These are phyloP conservation scores for Dryas iulia DNA, from an alignment of 1,140 invertebrate species.

Conservation along the genomic window DNA sequence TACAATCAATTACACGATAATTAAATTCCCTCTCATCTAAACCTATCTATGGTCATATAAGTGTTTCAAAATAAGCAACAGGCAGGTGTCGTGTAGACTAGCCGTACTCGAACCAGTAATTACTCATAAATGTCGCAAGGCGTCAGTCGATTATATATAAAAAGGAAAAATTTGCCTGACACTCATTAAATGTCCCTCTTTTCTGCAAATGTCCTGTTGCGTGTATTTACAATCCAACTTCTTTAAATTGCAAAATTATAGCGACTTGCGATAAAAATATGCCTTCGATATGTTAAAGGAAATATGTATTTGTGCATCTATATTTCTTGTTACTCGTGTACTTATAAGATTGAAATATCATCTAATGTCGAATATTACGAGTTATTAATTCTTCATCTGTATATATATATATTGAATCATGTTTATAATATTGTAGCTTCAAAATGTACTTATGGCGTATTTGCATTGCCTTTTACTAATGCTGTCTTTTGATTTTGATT, in stretches of 20 bases:
- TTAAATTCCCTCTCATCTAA: neutral
- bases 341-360: no score
- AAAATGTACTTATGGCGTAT: no score
- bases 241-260: slow-evolving; percentile 21
- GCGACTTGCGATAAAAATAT: neutral
- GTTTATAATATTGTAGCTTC: no score
- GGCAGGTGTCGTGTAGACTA: slow-evolving; percentile 47
- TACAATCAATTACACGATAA: no score
- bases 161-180: slow-evolving; percentile 20
- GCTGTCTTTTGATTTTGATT: no score
- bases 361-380: no score
- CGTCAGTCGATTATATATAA: slow-evolving; percentile 48
- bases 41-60: neutral
- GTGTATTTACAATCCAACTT: slow-evolving; percentile 13
- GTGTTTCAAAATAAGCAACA: slow-evolving; percentile 40
- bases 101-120: slow-evolving; percentile 41
- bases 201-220: slow-evolving; percentile 32
- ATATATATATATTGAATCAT: no score
- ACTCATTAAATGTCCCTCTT: slow-evolving; percentile 29
- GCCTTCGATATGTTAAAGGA: neutral
- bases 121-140: slow-evolving; percentile 62
- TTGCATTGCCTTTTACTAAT: no score
- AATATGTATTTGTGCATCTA: neutral
- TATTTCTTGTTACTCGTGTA: no score
- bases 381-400: no score